phyloP scores from a whole-genome alignment of 2,113 vertebrate species.

The Platichthys stellatus region DNA sequence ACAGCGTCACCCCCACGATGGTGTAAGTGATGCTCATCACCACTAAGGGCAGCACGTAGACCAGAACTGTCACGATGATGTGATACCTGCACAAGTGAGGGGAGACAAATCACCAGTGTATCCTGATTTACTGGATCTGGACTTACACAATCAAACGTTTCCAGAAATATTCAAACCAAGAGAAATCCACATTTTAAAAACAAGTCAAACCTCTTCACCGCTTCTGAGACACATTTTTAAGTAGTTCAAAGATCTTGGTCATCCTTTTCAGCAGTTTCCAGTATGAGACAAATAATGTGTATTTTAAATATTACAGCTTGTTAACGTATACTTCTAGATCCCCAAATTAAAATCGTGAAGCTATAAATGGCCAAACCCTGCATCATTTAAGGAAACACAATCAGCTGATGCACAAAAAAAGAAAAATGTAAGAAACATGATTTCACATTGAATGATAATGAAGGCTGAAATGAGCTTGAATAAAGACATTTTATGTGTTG shows the following conservation, averaged over 20 bases:
- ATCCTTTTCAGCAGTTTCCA: too few relatives aligned
- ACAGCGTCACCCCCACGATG: conserved; percentile 92
- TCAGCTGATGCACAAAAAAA: not conserved
- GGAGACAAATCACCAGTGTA: conserved; percentile 84
- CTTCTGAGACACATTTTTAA: too few relatives aligned
- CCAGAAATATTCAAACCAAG: too few relatives aligned
- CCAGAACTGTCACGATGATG: conserved; percentile 89
- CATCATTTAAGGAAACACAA: not conserved
- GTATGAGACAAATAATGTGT: not conserved
- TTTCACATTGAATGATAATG: conserved; percentile 53
- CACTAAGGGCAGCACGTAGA: conserved; percentile 92
- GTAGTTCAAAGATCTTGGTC: too few relatives aligned
- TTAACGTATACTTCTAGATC: not conserved
- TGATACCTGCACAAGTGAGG: conserved; percentile 93
- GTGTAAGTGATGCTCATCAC: conserved; percentile 97
- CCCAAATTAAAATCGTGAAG: not conserved
- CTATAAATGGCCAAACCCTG: not conserved
- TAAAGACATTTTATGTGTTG: not conserved
- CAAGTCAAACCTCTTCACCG: too few relatives aligned
- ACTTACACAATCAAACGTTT: too few relatives aligned
- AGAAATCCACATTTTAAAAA: too few relatives aligned
- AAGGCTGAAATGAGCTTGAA: not conserved
- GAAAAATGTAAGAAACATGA: conserved; percentile 29
- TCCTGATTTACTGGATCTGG: not conserved
- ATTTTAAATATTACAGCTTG: not conserved